These are phyloP conservation scores for Dascyllus trimaculatus DNA, from an alignment of 2,113 vertebrate species.

Conservation along the genomic window DNA sequence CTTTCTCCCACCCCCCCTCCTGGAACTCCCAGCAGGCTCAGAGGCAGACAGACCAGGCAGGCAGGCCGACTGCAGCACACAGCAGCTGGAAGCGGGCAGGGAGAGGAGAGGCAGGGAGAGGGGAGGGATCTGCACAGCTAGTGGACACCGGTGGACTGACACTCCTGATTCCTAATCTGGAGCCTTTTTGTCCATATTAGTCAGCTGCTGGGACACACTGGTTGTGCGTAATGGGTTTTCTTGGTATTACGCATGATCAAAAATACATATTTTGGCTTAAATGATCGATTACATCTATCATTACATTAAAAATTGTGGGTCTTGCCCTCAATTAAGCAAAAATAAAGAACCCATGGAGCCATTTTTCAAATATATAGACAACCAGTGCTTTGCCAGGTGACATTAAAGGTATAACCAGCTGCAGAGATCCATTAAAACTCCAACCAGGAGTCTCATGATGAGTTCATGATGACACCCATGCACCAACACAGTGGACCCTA, in stretches of 20 bases:
- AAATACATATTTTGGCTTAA: no score
- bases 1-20: slow-evolving; percentile 41
- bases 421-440: no score
- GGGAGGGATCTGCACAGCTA: slow-evolving; percentile 65
- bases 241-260: no score
- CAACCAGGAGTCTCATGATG: neutral
- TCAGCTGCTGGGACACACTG: slow-evolving; percentile 3
- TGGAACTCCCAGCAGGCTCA: slow-evolving; percentile 63
- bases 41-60: slow-evolving; percentile 64
- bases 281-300: no score
- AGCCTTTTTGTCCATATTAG: neutral
- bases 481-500: no score
- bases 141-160: slow-evolving; percentile 61
- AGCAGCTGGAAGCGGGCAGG: slow-evolving; percentile 71
- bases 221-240: neutral
- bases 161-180: slow-evolving; percentile 20
- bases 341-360: no score
- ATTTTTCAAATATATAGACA: no score
- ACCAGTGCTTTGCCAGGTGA: no score
- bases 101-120: slow-evolving; percentile 50
- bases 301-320: no score
- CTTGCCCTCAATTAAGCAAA: no score
- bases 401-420: no score
- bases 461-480: neutral
- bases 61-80: slow-evolving; percentile 75